These are phyloP conservation scores for Lordiphosa mommai DNA, from an alignment of 1,140 invertebrate genomes.

Conservation along the genomic window DNA sequence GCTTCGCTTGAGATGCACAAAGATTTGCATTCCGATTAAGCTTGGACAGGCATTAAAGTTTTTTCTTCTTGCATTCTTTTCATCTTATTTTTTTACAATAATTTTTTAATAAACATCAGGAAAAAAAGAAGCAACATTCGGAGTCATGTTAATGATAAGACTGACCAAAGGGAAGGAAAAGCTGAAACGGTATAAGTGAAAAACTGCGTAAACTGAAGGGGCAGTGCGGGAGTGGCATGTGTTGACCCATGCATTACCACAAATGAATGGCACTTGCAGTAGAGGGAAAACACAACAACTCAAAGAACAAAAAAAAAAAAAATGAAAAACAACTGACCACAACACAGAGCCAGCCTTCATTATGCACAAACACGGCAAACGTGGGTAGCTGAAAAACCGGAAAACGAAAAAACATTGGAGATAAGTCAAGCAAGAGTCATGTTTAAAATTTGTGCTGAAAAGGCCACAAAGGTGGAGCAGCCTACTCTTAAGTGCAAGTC, in stretches of 20 bases:
- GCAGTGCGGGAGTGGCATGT: conserved; percentile 11
- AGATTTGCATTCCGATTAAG: conserved; percentile 42
- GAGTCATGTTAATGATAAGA: conserved; percentile 41
- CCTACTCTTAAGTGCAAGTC: too few species aligned
- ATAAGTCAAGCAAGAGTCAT: conserved; percentile 12
- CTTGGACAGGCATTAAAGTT: conserved; percentile 12
- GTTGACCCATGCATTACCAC: conserved; percentile 29
- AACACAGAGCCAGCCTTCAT: conserved; percentile 47
- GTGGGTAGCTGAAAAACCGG: conserved; percentile 3
- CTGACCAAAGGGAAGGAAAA: background rate
- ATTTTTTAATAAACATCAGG: conserved; percentile 22
- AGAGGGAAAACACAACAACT: background rate
- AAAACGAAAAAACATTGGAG: background rate
- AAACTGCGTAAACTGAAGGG: conserved; percentile 29
- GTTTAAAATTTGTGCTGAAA: too few species aligned
- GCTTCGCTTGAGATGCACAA: conserved; percentile 14
- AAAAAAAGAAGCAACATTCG: conserved; percentile 19
- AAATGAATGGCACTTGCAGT: conserved; percentile 49
- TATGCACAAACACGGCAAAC: conserved; percentile 59
- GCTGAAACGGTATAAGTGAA: conserved; percentile 40
- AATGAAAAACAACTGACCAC: conserved; percentile 30
- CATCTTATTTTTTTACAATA: conserved; percentile 1
- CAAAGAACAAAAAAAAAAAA: background rate
- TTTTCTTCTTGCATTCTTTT: background rate
- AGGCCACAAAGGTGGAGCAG: too few species aligned